These are phyloP conservation scores for Rhinogobio ventralis DNA, from an alignment of 2,797 vertebrate genomes.

Conservation along the genomic window DNA sequence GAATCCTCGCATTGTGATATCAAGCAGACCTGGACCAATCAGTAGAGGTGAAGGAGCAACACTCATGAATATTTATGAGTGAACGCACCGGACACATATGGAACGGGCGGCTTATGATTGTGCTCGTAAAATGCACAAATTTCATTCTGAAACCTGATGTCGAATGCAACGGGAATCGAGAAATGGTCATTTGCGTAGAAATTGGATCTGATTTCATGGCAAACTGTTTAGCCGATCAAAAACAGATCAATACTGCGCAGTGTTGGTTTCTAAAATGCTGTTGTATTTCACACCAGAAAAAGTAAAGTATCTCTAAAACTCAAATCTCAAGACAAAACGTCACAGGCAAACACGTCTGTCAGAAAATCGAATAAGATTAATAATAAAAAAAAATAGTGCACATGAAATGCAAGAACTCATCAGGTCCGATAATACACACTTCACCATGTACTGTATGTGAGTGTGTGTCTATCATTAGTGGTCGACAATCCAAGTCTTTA, in stretches of 20 bases:
- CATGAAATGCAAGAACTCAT: background rate
- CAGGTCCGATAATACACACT: background rate
- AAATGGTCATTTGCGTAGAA: background rate
- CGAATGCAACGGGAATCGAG: background rate
- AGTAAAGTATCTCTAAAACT: background rate
- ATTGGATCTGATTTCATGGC: background rate
- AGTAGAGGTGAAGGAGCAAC: constrained; percentile 21
- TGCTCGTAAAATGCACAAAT: constrained; percentile 17
- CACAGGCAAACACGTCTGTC: background rate
- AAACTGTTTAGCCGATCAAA: background rate
- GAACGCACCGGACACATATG: background rate
- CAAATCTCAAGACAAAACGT: background rate
- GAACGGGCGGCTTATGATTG: constrained; percentile 28
- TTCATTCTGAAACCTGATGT: background rate
- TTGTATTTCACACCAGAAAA: background rate
- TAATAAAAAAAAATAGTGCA: background rate
- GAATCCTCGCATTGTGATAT: constrained; percentile 30
- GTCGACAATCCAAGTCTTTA: constrained; percentile 40
- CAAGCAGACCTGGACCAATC: constrained; percentile 41
- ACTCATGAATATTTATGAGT: constrained; percentile 43
- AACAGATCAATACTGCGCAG: background rate
- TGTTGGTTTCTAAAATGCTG: background rate
- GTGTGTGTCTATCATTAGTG: background rate
- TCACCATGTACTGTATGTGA: background rate
- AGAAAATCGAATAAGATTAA: too few relatives aligned